Conservation (phyloP, 2,797 vertebrate genomes). For the Gastrophryne carolinensis region DNA sequence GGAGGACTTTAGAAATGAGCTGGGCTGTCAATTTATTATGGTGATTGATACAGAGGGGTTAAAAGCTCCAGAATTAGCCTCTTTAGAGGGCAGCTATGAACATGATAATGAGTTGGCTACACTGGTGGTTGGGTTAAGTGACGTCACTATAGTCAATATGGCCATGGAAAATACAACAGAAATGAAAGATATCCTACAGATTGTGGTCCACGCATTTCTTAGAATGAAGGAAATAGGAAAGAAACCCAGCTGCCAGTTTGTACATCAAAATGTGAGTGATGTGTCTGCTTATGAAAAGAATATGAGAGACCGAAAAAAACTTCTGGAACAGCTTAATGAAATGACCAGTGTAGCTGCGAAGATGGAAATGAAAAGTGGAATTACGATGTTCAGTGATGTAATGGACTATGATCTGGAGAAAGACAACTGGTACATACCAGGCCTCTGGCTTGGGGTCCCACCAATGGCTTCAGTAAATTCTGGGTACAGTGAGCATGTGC, state of each 20-base stretch:
- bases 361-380: slow-evolving; percentile 55
- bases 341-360: slow-evolving; percentile 50
- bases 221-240: slow-evolving; percentile 58
- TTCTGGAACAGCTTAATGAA: slow-evolving; percentile 53
- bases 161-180: slow-evolving; percentile 52
- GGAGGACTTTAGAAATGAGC: neutral
- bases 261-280: slow-evolving; percentile 59
- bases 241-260: slow-evolving; percentile 63
- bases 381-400: slow-evolving; percentile 57
- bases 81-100: neutral
- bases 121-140: slow-evolving; percentile 66
- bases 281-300: slow-evolving; percentile 48
- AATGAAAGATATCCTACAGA: slow-evolving; percentile 46
- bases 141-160: slow-evolving; percentile 63
- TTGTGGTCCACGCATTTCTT: slow-evolving; percentile 62
- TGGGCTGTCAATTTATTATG: slow-evolving; percentile 20
- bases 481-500: slow-evolving; percentile 69
- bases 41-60: neutral
- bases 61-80: slow-evolving; percentile 4
- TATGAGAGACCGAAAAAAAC: slow-evolving; percentile 54
- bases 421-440: slow-evolving; percentile 64
- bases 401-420: slow-evolving; percentile 61
- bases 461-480: slow-evolving; percentile 65
- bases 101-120: slow-evolving; percentile 52
- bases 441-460: slow-evolving; percentile 67